Evolutionary conservation across 2,113 vertebrate genomes (phyloP).

Genomic region (Tautogolabrus adspersus): DNA sequence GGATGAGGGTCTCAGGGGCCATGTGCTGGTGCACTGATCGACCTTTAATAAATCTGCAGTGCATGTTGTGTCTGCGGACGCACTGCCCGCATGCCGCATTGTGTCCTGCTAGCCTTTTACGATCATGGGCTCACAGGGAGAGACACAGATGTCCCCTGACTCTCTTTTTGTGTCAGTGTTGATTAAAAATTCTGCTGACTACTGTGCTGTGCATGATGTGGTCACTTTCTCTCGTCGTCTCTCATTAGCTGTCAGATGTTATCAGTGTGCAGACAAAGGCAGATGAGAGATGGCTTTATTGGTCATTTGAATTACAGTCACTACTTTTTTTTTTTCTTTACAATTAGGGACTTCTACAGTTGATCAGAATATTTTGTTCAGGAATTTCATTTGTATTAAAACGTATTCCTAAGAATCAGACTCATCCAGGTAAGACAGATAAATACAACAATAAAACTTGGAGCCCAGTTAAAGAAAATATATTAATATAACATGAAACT

Average conservation of each 20-base stretch:
- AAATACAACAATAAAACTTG: background rate
- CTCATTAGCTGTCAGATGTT: conserved; percentile 21
- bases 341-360: background rate
- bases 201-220: conserved; percentile 21
- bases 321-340: conserved; percentile 1
- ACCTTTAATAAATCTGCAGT: conserved; percentile 58
- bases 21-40: background rate
- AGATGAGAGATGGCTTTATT: background rate
- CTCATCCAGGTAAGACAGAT: too few species aligned
- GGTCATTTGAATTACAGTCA: background rate
- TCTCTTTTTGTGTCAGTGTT: conserved; percentile 18
- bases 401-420: too few species aligned
- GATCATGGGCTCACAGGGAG: conserved; percentile 10
- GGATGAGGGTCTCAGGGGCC: conserved; percentile 15
- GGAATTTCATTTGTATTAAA: too few species aligned
- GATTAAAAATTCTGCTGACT: conserved; percentile 44
- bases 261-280: conserved; percentile 23
- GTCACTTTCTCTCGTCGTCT: conserved; percentile 14
- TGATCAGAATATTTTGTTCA: background rate
- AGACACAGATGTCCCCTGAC: conserved; percentile 15
- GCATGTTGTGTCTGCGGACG: conserved; percentile 51
- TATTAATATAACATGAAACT: too few species aligned
- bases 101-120: conserved; percentile 45
- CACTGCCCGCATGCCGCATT: conserved; percentile 42
- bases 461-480: background rate